Evolutionary conservation across 1,140 invertebrate species (phyloP).

Genomic region (Zaprionus capensis): DNA sequence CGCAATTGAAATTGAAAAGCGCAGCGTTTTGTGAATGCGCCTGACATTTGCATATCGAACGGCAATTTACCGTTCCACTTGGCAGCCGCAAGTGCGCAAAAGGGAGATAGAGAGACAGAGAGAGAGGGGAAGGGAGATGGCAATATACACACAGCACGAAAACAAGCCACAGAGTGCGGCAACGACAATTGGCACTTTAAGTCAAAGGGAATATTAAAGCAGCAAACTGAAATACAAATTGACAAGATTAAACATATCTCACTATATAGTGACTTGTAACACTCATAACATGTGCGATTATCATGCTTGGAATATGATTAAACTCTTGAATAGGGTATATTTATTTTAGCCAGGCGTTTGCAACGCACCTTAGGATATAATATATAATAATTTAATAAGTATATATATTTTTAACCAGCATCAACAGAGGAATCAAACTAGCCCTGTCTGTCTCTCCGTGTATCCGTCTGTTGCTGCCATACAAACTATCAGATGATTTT

Average conservation of each 20-base stretch:
- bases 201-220: conserved; percentile 3
- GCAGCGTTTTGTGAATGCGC: conserved; percentile 73
- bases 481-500: too few species aligned
- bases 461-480: too few species aligned
- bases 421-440: too few species aligned
- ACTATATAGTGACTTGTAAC: not conserved
- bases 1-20: conserved; percentile 79
- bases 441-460: too few species aligned
- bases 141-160: conserved; percentile 1
- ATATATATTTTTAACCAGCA: too few species aligned
- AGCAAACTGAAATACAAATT: not conserved
- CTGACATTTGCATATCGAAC: conserved; percentile 78
- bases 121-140: not conserved
- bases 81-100: conserved; percentile 46
- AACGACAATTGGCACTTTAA: not conserved
- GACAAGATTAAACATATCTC: not conserved
- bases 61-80: conserved; percentile 74
- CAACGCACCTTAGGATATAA: too few species aligned
- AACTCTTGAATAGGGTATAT: too few species aligned
- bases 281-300: not conserved
- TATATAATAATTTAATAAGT: too few species aligned
- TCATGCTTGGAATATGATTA: too few species aligned
- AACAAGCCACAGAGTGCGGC: conserved; percentile 1
- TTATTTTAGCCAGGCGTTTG: too few species aligned
- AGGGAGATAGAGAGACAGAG: not conserved